Evolutionary conservation across 2,113 vertebrate genomes (phyloP), one percentile per base, ranked within the genome.

Genomic region (Indicator indicator): DNA sequence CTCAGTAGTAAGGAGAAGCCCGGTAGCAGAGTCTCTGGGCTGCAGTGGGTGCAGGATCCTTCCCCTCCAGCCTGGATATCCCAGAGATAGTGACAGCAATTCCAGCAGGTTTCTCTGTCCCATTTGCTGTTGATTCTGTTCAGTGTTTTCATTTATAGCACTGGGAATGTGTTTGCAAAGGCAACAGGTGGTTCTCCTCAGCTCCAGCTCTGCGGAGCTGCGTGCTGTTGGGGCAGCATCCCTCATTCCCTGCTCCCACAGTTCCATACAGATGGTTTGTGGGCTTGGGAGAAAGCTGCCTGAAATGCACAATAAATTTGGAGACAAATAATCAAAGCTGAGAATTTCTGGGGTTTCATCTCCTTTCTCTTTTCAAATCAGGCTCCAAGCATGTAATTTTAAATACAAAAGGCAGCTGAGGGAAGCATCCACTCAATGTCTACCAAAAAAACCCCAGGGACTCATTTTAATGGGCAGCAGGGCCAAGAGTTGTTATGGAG

Each of bases 231-330:
- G 85, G 50, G 48, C 94, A 81, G 75, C 73, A 6, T 33, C 81
- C 80, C 26, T 8, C 68, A 13, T 23, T 11, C 74, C 50, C n/a
- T 32, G 59, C 93, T 44, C 78, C 16, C 2, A 9, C 59, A 9
- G 44, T 44, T 33, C 4, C 56, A 10, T 4, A 1, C 21, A 0
- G 6, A 16, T 0, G 16, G 32, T 5, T 7, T 24, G 60, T 5
- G 30, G 55, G 82, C 69, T 90, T 7, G 0, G 59, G 7, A 30
- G 38, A 17, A 59, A 67, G 9, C 67, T 4, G 83, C 77, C 67
- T 11, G 78, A 50, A 44, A 42, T 1, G 38, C 56, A 17, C 78
- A 6, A 1, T 17, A 11, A 50, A 32, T 28, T 21, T 42, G 68
- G 46, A 82, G 89, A 56, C 67, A 19, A 30, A 18, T n/a, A 20